These are phyloP conservation scores for Pristiophorus japonicus DNA, from an alignment of 2,113 vertebrate species.

Conservation along the genomic window DNA sequence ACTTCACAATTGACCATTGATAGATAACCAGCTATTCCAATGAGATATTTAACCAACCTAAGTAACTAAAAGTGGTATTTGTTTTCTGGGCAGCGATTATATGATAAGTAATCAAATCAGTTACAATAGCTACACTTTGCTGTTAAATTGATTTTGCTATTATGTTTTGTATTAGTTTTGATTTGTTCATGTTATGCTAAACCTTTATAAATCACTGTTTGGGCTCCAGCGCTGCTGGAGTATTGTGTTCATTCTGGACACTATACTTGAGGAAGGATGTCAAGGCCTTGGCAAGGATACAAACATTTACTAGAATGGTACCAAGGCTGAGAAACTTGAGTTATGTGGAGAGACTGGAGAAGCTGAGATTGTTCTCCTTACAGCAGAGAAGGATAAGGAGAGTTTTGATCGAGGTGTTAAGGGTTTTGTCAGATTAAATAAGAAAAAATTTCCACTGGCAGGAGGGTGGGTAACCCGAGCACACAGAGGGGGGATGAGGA, in stretches of 20 bases:
- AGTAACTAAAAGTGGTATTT: not conserved
- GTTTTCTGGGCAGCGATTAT: not conserved
- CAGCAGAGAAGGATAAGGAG: no score
- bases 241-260: not conserved
- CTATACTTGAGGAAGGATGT: not conserved
- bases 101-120: not conserved
- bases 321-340: no score
- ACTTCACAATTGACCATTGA: not conserved
- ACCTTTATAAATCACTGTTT: not conserved
- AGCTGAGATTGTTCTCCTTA: no score
- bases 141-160: not conserved
- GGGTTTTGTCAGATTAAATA: no score
- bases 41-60: no score
- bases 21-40: not conserved
- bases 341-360: no score
- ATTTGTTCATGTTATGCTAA: not conserved
- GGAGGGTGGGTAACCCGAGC: no score
- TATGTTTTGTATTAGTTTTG: not conserved
- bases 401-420: no score
- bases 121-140: not conserved
- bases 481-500: no score
- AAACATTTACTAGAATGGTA: no score
- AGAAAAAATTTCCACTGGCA: no score
- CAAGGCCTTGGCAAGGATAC: no score
- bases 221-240: not conserved